Evolutionary conservation across 2,113 vertebrate species (phyloP).

Genomic region (Planiliza haematocheilus): DNA sequence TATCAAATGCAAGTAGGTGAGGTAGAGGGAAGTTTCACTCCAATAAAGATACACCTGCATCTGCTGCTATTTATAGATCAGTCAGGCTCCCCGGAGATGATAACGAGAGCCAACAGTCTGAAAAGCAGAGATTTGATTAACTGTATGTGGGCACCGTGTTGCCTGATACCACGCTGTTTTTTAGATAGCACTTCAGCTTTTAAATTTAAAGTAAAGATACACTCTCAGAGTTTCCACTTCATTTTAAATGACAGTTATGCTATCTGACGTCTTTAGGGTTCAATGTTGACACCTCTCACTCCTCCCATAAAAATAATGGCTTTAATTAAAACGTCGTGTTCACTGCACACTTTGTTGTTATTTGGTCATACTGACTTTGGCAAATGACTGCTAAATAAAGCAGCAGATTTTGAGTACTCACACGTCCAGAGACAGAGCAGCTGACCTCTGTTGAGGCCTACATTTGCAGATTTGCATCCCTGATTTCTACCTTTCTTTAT

Average conservation of each 20-base stretch:
- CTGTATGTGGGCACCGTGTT: constrained; percentile 28
- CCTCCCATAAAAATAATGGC: no score
- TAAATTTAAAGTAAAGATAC: constrained; percentile 7
- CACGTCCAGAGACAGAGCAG: not conserved
- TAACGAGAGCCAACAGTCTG: constrained; percentile 53
- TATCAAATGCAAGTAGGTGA: constrained; percentile 36
- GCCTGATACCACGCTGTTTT: constrained; percentile 17
- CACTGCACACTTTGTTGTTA: not conserved
- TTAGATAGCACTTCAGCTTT: constrained; percentile 15
- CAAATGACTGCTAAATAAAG: not conserved
- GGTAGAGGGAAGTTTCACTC: constrained; percentile 62
- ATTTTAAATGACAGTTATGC: constrained; percentile 10
- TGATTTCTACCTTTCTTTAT: no score
- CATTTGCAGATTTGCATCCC: not conserved
- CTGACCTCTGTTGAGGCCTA: not conserved
- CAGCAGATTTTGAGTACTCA: not conserved
- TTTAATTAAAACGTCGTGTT: no score
- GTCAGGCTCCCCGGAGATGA: constrained; percentile 51
- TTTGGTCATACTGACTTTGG: no score
- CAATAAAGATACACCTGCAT: constrained; percentile 68
- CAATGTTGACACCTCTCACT: no score
- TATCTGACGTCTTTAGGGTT: no score
- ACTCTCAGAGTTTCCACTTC: not conserved
- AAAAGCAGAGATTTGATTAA: constrained; percentile 58
- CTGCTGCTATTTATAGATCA: constrained; percentile 68